Conservation (phyloP, 1,140 invertebrate genomes). For the Diuraphis noxia region DNA sequence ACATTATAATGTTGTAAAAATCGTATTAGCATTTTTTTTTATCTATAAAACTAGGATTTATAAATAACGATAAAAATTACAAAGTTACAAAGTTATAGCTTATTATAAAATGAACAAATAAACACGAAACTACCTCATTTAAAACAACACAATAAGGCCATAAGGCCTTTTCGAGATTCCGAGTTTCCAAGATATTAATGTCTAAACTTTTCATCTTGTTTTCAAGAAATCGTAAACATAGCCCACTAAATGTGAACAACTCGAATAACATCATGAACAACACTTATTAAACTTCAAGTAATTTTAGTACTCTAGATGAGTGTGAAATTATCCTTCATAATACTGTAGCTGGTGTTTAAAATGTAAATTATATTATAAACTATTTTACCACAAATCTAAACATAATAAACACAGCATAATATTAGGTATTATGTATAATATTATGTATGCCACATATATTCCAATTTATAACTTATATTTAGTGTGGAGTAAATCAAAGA, state of each 20-base stretch:
- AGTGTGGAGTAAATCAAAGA: neutral
- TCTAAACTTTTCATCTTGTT: neutral
- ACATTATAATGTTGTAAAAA: neutral
- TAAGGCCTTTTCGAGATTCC: neutral
- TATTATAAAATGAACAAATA: neutral
- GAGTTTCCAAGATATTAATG: neutral
- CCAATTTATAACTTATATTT: neutral
- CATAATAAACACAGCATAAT: neutral
- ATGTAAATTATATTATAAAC: neutral
- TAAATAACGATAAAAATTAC: neutral
- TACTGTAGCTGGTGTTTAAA: neutral
- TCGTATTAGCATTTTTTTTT: neutral
- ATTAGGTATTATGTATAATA: neutral
- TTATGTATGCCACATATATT: neutral
- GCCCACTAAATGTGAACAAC: neutral
- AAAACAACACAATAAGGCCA: constrained; percentile 14
- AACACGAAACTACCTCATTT: neutral
- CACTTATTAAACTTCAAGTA: constrained; percentile 28
- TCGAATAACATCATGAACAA: constrained; percentile 27
- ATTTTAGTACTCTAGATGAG: neutral
- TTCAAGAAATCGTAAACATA: constrained; percentile 26
- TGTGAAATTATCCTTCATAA: constrained; percentile 11
- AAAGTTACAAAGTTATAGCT: neutral
- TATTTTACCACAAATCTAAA: neutral
- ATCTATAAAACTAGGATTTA: neutral